phyloP scores from a whole-genome alignment of 2,888 invertebrate species.

The Drosophila lutescens region DNA sequence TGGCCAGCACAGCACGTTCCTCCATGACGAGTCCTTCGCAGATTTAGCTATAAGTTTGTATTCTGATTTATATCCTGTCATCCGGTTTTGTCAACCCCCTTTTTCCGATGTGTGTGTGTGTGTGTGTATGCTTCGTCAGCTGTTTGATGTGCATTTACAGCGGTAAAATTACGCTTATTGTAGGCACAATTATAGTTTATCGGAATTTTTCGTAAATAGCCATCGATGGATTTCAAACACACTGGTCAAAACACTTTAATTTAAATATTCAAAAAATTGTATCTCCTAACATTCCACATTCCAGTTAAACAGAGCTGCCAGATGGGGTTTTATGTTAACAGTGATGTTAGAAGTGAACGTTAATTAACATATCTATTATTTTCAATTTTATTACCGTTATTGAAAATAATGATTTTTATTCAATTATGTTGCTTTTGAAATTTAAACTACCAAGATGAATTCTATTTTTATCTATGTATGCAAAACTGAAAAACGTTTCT shows the following conservation, averaged over 20 bases:
- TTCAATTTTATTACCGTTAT: not conserved
- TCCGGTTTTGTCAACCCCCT: slow-evolving; percentile 15
- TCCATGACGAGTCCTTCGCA: slow-evolving; percentile 65
- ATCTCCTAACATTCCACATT: not conserved
- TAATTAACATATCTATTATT: no score
- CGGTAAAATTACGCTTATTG: not conserved
- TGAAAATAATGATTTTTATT: no score
- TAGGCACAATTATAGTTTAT: not conserved
- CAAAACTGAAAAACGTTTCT: no score
- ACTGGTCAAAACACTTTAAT: not conserved
- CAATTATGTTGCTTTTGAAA: no score
- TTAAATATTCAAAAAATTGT: not conserved
- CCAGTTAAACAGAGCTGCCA: not conserved
- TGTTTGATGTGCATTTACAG: not conserved
- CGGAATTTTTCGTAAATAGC: no score
- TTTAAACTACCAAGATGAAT: no score
- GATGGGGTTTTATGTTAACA: not conserved
- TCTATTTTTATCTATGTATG: no score
- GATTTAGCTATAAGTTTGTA: not conserved
- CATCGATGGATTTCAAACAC: not conserved
- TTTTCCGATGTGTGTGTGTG: not conserved
- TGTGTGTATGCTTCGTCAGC: slow-evolving; percentile 13
- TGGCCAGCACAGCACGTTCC: slow-evolving; percentile 80
- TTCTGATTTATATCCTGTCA: slow-evolving; percentile 1
- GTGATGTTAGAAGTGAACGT: not conserved